Conservation (phyloP, 1,140 invertebrate species). For the Drosophila malerkotliana region DNA sequence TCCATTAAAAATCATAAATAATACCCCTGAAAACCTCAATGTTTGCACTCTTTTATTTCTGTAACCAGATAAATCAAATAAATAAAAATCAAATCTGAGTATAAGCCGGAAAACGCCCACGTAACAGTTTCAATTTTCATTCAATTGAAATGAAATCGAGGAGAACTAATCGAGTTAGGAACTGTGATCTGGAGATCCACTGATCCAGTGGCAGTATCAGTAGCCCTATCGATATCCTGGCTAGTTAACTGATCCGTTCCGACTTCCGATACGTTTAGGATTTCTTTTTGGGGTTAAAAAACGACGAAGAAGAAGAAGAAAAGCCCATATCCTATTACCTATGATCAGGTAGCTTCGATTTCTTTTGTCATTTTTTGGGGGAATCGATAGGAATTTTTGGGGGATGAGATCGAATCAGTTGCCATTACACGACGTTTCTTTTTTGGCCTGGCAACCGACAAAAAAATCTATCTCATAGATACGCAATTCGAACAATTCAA, state of each 20-base stretch:
- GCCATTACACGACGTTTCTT: constrained; percentile 6
- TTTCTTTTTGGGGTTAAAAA: not conserved
- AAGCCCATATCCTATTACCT: constrained; percentile 46
- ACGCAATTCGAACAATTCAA: constrained; percentile 13
- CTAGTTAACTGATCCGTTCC: constrained; percentile 16
- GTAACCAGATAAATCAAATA: not conserved
- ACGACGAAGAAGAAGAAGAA: not conserved
- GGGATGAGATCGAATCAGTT: constrained; percentile 2
- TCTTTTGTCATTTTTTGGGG: constrained; percentile 22
- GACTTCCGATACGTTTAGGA: constrained; percentile 31
- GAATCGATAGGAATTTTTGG: not conserved
- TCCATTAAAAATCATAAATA: too few species aligned
- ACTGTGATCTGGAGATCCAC: not conserved
- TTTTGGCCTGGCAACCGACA: not conserved
- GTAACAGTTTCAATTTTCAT: constrained; percentile 17
- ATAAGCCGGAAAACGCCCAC: not conserved
- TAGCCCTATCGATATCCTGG: constrained; percentile 21
- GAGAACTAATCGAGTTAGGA: constrained; percentile 17
- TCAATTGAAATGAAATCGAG: constrained; percentile 27
- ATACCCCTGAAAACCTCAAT: too few species aligned
- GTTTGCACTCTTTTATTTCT: too few species aligned
- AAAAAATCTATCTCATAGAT: constrained; percentile 3
- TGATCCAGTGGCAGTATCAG: constrained; percentile 13
- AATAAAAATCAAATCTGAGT: not conserved
- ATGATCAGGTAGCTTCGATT: constrained; percentile 1